Conservation (phyloP, 2,797 vertebrate species). For the Bryconaethiops microstoma region DNA sequence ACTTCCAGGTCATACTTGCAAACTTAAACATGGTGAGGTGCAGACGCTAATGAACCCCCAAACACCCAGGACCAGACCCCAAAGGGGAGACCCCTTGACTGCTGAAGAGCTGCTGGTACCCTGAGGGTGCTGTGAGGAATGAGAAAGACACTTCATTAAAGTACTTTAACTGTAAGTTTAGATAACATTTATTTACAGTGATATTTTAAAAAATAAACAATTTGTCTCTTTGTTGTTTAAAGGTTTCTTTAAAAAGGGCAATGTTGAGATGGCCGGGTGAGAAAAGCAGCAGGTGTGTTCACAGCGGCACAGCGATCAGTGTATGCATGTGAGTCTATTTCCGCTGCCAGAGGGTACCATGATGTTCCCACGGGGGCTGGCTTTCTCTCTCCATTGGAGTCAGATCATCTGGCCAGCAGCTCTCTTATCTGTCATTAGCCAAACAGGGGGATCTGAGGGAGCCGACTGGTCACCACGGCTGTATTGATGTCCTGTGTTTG, state of each 20-base stretch:
- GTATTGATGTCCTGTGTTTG: slow-evolving; percentile 48
- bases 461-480: neutral
- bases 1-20: too few species aligned
- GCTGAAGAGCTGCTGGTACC: too few species aligned
- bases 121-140: too few species aligned
- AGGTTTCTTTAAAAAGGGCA: neutral
- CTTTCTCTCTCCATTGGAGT: slow-evolving; percentile 12
- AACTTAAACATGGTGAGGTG: too few species aligned
- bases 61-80: too few species aligned
- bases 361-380: slow-evolving; percentile 14
- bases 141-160: too few species aligned
- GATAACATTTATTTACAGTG: too few species aligned
- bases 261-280: slow-evolving; percentile 30
- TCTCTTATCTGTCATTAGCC: slow-evolving; percentile 52
- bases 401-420: slow-evolving; percentile 37
- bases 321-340: slow-evolving; percentile 37
- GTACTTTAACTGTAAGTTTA: too few species aligned
- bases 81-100: too few species aligned
- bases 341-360: slow-evolving; percentile 1
- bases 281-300: slow-evolving; percentile 40
- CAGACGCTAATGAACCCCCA: too few species aligned
- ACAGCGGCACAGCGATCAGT: slow-evolving; percentile 30
- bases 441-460: slow-evolving; percentile 35
- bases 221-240: too few species aligned
- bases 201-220: too few species aligned